phyloP scores from a whole-genome alignment of 53 echinoderm and acorn worm species.

The Antedon mediterranea region DNA sequence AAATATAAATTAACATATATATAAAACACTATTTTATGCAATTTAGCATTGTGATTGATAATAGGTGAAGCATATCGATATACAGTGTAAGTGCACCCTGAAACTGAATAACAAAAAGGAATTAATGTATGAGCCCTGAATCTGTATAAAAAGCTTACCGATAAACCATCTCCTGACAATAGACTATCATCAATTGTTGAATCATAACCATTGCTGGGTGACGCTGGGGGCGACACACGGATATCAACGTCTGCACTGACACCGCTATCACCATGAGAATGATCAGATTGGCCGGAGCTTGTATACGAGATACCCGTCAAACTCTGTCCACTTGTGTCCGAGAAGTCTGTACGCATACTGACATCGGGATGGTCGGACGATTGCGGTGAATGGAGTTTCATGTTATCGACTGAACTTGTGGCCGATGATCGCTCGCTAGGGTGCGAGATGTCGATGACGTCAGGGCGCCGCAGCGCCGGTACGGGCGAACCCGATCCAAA shows the following conservation, averaged over 20 bases:
- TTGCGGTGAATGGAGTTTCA: neutral
- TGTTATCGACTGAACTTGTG: neutral
- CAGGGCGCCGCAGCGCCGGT: neutral
- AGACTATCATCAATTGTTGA: neutral
- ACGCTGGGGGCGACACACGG: neutral
- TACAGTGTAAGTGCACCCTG: neutral
- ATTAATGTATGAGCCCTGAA: no score
- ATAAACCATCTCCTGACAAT: neutral
- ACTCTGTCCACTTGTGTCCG: conserved; percentile 1
- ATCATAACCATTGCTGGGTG: neutral
- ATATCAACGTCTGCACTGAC: neutral
- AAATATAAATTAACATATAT: no score
- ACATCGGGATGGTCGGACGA: neutral
- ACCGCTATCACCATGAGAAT: neutral
- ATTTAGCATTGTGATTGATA: no score
- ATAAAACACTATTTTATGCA: no score
- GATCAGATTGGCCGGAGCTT: neutral
- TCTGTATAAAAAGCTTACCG: neutral
- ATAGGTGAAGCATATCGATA: no score
- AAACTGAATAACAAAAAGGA: neutral
- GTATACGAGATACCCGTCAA: neutral
- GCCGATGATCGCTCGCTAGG: neutral
- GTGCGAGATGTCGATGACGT: neutral
- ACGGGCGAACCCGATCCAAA: neutral
- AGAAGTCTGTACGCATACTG: neutral